phyloP scores from a whole-genome alignment of 2,113 vertebrate species.

The Columbina picui region DNA sequence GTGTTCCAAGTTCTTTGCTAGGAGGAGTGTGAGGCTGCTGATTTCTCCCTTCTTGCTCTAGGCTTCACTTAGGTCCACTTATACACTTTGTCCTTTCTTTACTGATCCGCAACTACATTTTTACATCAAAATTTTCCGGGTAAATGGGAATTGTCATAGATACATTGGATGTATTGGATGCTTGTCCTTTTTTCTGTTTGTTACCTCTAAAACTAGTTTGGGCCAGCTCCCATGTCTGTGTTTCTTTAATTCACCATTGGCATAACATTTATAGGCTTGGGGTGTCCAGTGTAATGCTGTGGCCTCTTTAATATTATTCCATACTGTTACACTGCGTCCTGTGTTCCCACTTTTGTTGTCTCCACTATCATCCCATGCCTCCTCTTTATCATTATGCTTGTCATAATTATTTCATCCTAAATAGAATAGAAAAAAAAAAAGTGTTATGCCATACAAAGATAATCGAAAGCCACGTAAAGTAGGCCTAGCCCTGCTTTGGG shows the following conservation, averaged over 20 bases:
- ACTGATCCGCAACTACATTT: background rate
- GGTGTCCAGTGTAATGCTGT: background rate
- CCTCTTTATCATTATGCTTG: background rate
- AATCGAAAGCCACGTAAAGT: background rate
- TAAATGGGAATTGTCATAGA: background rate
- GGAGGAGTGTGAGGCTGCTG: background rate
- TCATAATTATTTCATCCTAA: background rate
- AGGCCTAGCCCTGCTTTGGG: background rate
- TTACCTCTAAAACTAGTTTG: background rate
- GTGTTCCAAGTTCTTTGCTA: background rate
- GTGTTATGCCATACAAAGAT: background rate
- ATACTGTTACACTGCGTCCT: background rate
- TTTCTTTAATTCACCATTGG: background rate
- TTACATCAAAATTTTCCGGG: background rate
- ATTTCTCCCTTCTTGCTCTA: background rate
- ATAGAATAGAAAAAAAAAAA: background rate
- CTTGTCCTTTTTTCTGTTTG: background rate
- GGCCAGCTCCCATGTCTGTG: background rate
- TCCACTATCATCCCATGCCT: background rate
- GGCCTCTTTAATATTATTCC: background rate
- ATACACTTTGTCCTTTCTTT: background rate
- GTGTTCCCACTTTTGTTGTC: background rate
- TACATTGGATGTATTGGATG: background rate
- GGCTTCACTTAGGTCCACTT: background rate
- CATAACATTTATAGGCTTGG: background rate